Evolutionary conservation across 2,113 vertebrate genomes (phyloP).

Genomic region (Megaptera novaeangliae): DNA sequence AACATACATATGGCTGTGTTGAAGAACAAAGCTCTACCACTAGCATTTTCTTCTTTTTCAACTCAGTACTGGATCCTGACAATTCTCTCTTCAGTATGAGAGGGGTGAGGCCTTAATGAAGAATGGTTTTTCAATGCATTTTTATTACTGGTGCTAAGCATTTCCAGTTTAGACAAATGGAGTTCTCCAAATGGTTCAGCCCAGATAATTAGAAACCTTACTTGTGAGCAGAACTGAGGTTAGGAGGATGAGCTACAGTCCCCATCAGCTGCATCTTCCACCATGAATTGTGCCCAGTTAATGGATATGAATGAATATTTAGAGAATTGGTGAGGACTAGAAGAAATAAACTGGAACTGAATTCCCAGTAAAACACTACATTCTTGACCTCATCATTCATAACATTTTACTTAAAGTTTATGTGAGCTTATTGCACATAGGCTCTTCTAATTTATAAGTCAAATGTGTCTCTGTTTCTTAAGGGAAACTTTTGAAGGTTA

Average conservation of each 20-base stretch:
- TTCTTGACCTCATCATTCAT: not conserved
- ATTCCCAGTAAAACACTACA: not conserved
- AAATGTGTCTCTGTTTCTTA: not conserved
- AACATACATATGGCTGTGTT: not conserved
- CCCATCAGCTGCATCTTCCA: not conserved
- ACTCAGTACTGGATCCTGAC: not conserved
- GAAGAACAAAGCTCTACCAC: not conserved
- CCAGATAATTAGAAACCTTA: not conserved
- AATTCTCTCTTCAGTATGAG: not conserved
- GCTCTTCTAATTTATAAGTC: not conserved
- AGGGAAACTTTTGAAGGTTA: too few species aligned
- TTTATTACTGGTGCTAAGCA: not conserved
- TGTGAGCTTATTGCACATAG: not conserved
- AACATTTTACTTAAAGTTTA: not conserved
- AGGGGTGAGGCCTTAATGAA: not conserved
- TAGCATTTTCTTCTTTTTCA: not conserved
- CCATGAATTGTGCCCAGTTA: not conserved
- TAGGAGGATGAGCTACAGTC: accelerated
- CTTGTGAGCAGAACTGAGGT: not conserved
- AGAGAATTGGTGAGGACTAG: not conserved
- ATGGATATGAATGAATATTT: not conserved
- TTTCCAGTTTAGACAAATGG: not conserved
- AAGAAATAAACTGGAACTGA: not conserved
- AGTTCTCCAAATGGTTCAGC: not conserved
- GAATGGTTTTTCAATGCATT: not conserved